Base-by-base conservation (phyloP, 2,888 invertebrate genomes). In the Scaptomyza cyrtandrae region DNA sequence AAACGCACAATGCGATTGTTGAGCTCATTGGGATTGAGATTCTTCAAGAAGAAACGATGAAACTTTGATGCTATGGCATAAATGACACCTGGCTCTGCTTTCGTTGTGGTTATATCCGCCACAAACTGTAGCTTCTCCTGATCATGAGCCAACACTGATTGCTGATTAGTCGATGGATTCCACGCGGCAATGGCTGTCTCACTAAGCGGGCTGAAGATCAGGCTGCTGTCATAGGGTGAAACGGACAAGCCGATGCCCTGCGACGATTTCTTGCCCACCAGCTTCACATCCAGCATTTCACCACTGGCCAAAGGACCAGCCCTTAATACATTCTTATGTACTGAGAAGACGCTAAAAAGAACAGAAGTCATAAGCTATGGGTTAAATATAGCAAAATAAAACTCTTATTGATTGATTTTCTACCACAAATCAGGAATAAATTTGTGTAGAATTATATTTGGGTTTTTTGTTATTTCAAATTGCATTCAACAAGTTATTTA, bases 181-280 rank as follows among this genome's bases (percentile, higher is more conserved):
- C 96, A 97, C 1, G 95, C 93, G 2, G 96, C 96, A 13, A 97
- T 92, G 0, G 97, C 96, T 0, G 96, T 96, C 92, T 97, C 97
- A 0, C 95, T 94, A 50, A 97, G 92, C 0, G 97, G 97, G 69
- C 96, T 95, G 91, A 97, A 97, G 76, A 95, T 93, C 59, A 97
- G 93, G 39, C 95, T 95, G 67, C 96, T 95, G 77, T 96, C 96
- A 0, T 93, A 92, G 0, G 95, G 95, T 74, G 96, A 95, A 0
- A 96, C 94, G 0, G 95, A 94, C 19, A 97, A 87, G 0, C 95
- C 96, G 7, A 97, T 93, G 5, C 97, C 97, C 90, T 97, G 97
- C 0, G 97, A 97, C 0, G 97, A 96, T 91, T 97, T 97, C 86
- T 95, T 95, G 0, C 97, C 97, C 13, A 96, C 96, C 48, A 97